phyloP scores from a whole-genome alignment of 2,888 invertebrate genomes.

The Mythimna impura region DNA sequence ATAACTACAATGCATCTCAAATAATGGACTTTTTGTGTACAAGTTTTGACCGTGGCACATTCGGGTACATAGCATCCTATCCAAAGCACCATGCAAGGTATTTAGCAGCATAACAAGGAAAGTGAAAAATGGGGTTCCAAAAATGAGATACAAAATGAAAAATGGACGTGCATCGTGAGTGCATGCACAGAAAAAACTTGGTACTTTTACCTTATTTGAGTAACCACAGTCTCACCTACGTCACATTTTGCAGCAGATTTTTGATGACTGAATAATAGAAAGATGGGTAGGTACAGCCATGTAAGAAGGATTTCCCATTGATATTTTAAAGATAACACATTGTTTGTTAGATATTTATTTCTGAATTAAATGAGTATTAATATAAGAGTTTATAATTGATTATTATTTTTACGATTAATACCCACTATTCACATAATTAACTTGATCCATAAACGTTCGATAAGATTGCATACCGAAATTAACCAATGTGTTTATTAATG shows the following conservation, averaged over 20 bases:
- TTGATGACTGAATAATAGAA: conserved; percentile 27
- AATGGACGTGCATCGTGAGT: conserved; percentile 67
- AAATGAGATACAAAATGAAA: conserved; percentile 57
- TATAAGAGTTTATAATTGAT: conserved; percentile 22
- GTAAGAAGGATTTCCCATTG: conserved; percentile 13
- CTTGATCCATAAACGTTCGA: conserved; percentile 51
- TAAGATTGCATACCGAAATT: conserved; percentile 46
- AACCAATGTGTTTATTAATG: conserved; percentile 23
- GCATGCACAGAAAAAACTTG: conserved; percentile 68
- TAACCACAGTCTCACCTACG: conserved; percentile 58
- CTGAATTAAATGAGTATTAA: conserved; percentile 31
- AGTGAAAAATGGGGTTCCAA: conserved; percentile 59
- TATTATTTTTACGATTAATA: conserved; percentile 14
- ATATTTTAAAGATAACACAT: conserved; percentile 56
- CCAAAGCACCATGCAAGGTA: conserved; percentile 50
- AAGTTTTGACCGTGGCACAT: conserved; percentile 20
- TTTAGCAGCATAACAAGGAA: conserved; percentile 46
- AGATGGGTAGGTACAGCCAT: conserved; percentile 11
- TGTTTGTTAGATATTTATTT: conserved; percentile 56
- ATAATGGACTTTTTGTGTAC: conserved; percentile 41
- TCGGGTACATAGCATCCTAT: conserved; percentile 16
- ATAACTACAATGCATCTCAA: conserved; percentile 16
- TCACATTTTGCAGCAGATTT: conserved; percentile 32
- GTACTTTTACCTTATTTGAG: conserved; percentile 72
- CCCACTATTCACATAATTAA: conserved; percentile 3